Evolutionary conservation across 2,888 invertebrate genomes (phyloP).

Genomic region (Agrochola macilenta): DNA sequence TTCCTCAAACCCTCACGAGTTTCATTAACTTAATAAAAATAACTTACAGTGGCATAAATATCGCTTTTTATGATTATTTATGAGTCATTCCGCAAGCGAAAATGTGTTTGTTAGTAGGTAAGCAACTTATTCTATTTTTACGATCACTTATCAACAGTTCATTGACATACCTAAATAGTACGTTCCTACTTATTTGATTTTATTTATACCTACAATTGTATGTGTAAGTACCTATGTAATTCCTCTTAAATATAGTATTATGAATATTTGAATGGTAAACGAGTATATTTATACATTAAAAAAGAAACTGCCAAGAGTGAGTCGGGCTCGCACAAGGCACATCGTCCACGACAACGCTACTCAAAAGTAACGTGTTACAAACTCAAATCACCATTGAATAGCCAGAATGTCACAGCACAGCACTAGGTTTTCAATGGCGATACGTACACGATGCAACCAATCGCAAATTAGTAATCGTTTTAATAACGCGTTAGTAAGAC

Average conservation of each 20-base stretch:
- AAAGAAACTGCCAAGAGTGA: neutral
- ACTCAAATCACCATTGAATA: neutral
- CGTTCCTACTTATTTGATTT: neutral
- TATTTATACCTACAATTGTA: neutral
- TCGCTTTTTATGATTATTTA: neutral
- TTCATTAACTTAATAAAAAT: neutral
- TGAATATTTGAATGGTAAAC: neutral
- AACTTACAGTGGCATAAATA: neutral
- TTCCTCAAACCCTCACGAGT: neutral
- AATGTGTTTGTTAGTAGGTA: neutral
- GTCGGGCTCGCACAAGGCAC: too few species aligned
- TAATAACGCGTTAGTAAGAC: neutral
- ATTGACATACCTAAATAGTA: constrained; percentile 9
- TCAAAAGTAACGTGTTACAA: constrained; percentile 3
- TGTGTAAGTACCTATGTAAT: neutral
- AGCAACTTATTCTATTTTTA: constrained; percentile 15
- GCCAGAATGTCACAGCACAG: neutral
- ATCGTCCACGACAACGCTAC: neutral
- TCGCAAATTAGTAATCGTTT: neutral
- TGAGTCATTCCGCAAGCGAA: constrained; percentile 3
- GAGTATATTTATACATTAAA: neutral
- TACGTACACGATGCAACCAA: neutral
- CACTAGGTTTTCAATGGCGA: neutral
- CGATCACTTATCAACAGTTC: constrained; percentile 20
- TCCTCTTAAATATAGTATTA: neutral